Evolutionary conservation across 2,113 vertebrate species (phyloP), one percentile per base, ranked within the genome.

Genomic region (Lepisosteus oculatus): DNA sequence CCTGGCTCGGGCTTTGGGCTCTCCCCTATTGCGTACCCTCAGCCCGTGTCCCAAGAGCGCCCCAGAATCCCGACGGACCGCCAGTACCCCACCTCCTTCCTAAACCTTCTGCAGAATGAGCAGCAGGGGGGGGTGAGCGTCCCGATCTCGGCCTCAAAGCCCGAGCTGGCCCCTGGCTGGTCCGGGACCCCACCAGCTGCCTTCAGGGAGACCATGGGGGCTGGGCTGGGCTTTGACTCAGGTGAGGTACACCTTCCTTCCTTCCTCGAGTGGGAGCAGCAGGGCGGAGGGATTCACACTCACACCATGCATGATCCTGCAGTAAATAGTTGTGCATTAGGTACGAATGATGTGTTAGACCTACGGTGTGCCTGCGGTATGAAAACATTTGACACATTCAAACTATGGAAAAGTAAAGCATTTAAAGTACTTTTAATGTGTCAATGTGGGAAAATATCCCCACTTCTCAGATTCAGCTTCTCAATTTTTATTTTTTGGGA

Each of bases 91-190:
- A 85, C 77, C 66, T 85, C 91, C 55, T 82, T 93, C 65, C 83
- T 92, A n/a, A 87, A 81, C 61, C 79, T 93, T 5, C 75, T 93
- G 73, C 89, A 93, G 17, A 87, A 87, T 69, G 92, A 94, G 55
- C 85, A 84, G 62, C 82, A 81, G 66, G 42, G 83, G 12, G 73
- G 73, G 1, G 70, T 69, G 3, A 73, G 76, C 67, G 70, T 79
- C 78, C 86, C 85, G 66, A 85, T 89, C 76, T 77, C 83, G 42
- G 11, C 72, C 9, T 61, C 76, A 14, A 91, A 89, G 79, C 83
- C 90, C 54, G 80, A 87, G 12, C 68, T 70, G 8, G 74, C 72
- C 72, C 74, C 83, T 11, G 41, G 84, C 69, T 89, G 84, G 83
- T 61, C 82, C 13, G 62, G 68, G 82, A 29, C 12, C 83, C 74